These are phyloP conservation scores for Calephelis perditalis DNA, from an alignment of 2,888 invertebrate genomes.

Conservation along the genomic window DNA sequence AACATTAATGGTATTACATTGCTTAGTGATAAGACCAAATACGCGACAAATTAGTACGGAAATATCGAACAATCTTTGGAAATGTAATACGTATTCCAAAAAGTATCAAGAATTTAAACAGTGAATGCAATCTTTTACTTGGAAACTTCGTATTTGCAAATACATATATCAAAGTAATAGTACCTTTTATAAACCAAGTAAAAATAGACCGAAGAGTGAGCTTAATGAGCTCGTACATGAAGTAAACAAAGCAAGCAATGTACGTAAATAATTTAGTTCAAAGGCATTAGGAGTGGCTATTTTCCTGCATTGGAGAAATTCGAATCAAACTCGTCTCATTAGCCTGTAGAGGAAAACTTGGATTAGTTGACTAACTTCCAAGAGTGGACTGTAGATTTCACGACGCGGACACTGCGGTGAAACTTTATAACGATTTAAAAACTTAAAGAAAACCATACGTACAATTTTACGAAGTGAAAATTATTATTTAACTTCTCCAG, in stretches of 20 bases:
- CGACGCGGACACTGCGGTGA: constrained; percentile 20
- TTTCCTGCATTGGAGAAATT: constrained; percentile 52
- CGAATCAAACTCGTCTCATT: constrained; percentile 76
- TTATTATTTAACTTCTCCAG: constrained; percentile 7
- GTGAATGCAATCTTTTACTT: too few relatives aligned
- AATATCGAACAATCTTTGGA: too few relatives aligned
- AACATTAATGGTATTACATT: too few relatives aligned
- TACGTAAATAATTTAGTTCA: constrained; percentile 10
- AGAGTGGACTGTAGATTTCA: constrained; percentile 34
- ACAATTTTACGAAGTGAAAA: constrained; percentile 13
- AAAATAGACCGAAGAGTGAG: background rate
- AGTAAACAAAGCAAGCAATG: constrained; percentile 8
- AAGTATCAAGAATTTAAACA: too few relatives aligned
- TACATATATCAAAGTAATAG: background rate
- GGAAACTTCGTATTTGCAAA: too few relatives aligned
- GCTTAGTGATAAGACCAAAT: too few relatives aligned
- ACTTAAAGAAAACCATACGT: constrained; percentile 17
- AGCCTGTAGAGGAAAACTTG: constrained; percentile 73
- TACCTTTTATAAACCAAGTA: background rate
- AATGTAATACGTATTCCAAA: too few relatives aligned
- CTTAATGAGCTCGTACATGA: background rate
- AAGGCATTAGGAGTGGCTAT: constrained; percentile 36
- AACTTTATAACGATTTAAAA: constrained; percentile 21
- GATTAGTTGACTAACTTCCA: constrained; percentile 73
- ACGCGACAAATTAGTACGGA: too few relatives aligned